Evolutionary conservation across 2,797 vertebrate genomes (phyloP).

Genomic region (Aldrovandia affinis): DNA sequence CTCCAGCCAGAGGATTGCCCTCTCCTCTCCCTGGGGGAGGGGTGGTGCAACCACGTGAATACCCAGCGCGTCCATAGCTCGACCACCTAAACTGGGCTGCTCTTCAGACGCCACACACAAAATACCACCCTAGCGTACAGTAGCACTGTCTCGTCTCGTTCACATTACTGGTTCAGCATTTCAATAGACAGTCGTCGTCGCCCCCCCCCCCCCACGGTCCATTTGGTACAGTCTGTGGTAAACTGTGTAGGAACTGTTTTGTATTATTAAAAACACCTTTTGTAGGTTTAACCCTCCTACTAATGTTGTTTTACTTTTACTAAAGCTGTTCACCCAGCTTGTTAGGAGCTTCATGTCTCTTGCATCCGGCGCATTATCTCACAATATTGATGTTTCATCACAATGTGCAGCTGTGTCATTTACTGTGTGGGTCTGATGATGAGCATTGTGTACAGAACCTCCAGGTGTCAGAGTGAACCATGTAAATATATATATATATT

Average conservation of each 20-base stretch:
- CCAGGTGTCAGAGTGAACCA: neutral
- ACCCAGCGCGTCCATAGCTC: neutral
- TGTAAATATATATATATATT: neutral
- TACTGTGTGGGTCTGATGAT: neutral
- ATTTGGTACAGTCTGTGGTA: neutral
- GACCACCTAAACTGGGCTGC: neutral
- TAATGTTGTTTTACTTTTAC: conserved; percentile 8
- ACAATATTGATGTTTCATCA: neutral
- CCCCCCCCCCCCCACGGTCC: neutral
- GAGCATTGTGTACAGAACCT: neutral
- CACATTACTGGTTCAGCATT: neutral
- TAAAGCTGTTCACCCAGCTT: neutral
- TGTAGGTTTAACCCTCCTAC: conserved; percentile 16
- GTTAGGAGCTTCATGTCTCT: neutral
- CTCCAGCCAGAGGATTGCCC: conserved; percentile 18
- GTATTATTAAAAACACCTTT: conserved; percentile 5
- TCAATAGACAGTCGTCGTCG: neutral
- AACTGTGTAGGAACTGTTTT: neutral
- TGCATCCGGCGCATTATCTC: neutral
- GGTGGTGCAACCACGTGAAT: neutral
- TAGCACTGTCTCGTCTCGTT: neutral
- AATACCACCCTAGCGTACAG: conserved; percentile 11
- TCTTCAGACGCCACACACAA: neutral
- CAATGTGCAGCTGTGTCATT: neutral
- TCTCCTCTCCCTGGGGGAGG: neutral